Evolutionary conservation across 1,140 invertebrate genomes (phyloP), one percentile per base, ranked within the genome.

Genomic region (Lepidotrigona ventralis): DNA sequence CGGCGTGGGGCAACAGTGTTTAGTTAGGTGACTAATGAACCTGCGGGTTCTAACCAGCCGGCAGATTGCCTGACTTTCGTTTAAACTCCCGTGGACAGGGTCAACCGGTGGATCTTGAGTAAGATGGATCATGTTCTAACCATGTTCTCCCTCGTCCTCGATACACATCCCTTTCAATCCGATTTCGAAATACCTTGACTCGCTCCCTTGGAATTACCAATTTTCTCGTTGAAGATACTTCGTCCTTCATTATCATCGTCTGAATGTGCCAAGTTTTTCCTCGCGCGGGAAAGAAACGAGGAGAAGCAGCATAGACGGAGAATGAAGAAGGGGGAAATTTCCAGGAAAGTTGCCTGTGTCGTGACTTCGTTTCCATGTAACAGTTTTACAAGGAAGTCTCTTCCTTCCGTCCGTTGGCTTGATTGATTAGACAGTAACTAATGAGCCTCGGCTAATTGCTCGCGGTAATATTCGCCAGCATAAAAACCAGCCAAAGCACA

Each of bases 21-120:
- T 93, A 92, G 91, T 85, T 89, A 86, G 85, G 91, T 94, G 92
- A 93, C 92, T 94, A 93, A 93, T 94, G 93, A 94, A 93, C 89
- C 91, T 87, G 86, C 86, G 81, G 84, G 88, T 81, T 82, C 74
- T 64, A 81, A 88, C 72, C 84, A 79, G 66, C 87, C 89, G 87
- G 85, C 82, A 87, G 91, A 90, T 90, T 89, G 85, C 90, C 86
- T 85, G 86, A 83, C 84, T 85, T 85, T 89, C 89, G 82, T 88
- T 90, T 85, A 84, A 89, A 89, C 84, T 86, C 85, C 77, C 79
- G 87, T 85, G 83, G 85, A 90, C 86, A 91, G 84, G 90, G 86
- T 90, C 89, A 90, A 89, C 73, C 64, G 70, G 79, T 81, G 81
- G 69, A 81, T 87, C 75, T 76, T 86, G 88, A 86, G 85, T 80